Evolutionary conservation across 2,113 vertebrate species (phyloP).

Genomic region (Forbesichthys papilliferus): DNA sequence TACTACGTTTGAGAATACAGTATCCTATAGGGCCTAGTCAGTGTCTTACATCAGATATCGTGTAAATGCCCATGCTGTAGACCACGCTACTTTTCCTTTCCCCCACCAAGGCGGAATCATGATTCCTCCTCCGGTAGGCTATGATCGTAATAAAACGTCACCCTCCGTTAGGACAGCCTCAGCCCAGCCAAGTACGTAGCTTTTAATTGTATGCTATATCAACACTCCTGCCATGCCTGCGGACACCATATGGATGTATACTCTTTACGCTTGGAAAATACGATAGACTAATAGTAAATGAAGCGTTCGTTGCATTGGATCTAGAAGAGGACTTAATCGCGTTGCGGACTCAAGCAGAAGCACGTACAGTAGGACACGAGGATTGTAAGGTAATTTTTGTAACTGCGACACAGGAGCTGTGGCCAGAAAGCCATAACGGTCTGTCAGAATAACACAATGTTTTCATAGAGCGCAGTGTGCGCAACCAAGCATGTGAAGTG

Average conservation of each 20-base stretch:
- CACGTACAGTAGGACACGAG: slow-evolving; percentile 57
- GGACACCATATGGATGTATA: slow-evolving; percentile 62
- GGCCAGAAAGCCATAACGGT: slow-evolving; percentile 32
- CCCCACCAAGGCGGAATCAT: neutral
- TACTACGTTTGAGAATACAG: slow-evolving; percentile 21
- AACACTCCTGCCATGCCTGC: slow-evolving; percentile 72
- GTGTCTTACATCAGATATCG: slow-evolving; percentile 60
- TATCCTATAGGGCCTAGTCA: slow-evolving; percentile 4
- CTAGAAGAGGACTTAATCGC: slow-evolving; percentile 46
- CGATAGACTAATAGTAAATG: slow-evolving; percentile 57
- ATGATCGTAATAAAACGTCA: slow-evolving; percentile 79
- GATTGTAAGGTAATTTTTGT: slow-evolving; percentile 71
- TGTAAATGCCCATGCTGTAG: slow-evolving; percentile 44
- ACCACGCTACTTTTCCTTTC: slow-evolving; percentile 49
- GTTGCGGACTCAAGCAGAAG: slow-evolving; percentile 42
- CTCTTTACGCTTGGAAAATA: slow-evolving; percentile 49
- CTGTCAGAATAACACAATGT: slow-evolving; percentile 25
- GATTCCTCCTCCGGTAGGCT: slow-evolving; percentile 58
- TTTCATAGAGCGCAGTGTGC: slow-evolving; percentile 27
- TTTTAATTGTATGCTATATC: slow-evolving; percentile 71
- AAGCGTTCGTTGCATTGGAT: slow-evolving; percentile 41
- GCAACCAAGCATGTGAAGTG: neutral
- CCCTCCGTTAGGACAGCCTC: slow-evolving; percentile 65
- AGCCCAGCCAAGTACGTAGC: slow-evolving; percentile 76
- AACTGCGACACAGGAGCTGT: slow-evolving; percentile 65